Conservation (phyloP, 1,140 invertebrate genomes). For the Ceratina japonica region DNA sequence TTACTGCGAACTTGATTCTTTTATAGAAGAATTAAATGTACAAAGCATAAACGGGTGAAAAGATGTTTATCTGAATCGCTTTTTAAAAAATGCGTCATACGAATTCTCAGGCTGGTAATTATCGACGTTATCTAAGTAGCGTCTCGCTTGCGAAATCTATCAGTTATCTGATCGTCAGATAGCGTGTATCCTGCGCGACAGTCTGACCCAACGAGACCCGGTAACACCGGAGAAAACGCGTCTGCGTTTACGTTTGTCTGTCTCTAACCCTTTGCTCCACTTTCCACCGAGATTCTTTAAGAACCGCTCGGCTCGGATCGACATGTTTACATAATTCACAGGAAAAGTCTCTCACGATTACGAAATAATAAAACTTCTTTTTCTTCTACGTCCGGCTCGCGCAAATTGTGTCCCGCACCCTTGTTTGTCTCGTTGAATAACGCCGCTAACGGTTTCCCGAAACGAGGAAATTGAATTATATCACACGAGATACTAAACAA, state of each 20-base stretch:
- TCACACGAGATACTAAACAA: background rate
- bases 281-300: background rate
- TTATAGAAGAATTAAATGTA: too few species aligned
- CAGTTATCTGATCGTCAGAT: background rate
- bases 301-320: background rate
- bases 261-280: background rate
- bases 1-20: too few species aligned
- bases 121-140: background rate
- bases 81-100: too few species aligned
- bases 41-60: too few species aligned
- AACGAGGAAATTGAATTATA: background rate
- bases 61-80: too few species aligned
- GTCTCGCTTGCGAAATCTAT: conserved; percentile 2
- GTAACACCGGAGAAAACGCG: background rate
- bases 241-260: background rate
- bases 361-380: conserved; percentile 23
- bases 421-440: background rate
- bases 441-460: background rate
- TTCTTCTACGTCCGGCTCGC: background rate
- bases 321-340: conserved; percentile 11
- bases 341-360: conserved; percentile 6
- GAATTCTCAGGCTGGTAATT: too few species aligned
- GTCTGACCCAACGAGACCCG: background rate
- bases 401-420: background rate
- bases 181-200: conserved; percentile 5